A percentile compares a stretch with the other conserved stretches of the same genome.
These are phyloP conservation scores for Tolypeutes matacus DNA, from an alignment of 2,797 vertebrate species.

Conservation along the genomic window DNA sequence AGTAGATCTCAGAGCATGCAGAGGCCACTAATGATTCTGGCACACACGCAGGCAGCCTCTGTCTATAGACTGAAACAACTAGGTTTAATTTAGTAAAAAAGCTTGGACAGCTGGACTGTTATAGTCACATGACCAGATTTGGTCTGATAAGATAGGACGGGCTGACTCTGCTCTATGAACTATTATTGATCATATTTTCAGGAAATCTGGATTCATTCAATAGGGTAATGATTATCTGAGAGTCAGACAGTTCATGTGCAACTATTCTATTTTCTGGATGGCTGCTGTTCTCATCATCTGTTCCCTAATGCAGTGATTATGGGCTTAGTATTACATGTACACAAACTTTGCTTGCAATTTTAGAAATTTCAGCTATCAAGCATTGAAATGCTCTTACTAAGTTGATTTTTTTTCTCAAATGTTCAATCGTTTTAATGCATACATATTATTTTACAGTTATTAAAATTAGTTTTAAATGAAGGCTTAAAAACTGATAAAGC, in stretches of 20 bases:
- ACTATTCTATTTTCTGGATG: conserved; percentile 51
- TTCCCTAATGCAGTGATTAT: neutral
- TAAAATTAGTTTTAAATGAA: conserved; percentile 40
- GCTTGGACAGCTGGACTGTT: neutral
- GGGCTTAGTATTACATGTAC: neutral
- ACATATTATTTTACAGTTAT: neutral
- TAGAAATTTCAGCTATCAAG: conserved; percentile 3
- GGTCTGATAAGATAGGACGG: neutral
- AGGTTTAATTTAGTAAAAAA: conserved; percentile 36
- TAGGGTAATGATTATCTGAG: neutral
- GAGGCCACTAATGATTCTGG: neutral
- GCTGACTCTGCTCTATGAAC: neutral
- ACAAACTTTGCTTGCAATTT: conserved; percentile 2
- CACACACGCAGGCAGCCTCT: neutral
- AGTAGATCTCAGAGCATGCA: neutral
- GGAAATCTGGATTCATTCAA: neutral
- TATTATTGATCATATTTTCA: neutral
- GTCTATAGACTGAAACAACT: neutral
- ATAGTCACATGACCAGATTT: neutral
- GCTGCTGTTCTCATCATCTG: conserved; percentile 11
- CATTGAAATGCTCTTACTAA: neutral
- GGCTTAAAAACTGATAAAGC: neutral
- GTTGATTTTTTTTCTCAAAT: neutral
- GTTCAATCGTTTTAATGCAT: conserved; percentile 10
- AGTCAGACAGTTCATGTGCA: neutral